Conservation (phyloP, 2,113 vertebrate species). For the Hippocampus guttulatus region DNA sequence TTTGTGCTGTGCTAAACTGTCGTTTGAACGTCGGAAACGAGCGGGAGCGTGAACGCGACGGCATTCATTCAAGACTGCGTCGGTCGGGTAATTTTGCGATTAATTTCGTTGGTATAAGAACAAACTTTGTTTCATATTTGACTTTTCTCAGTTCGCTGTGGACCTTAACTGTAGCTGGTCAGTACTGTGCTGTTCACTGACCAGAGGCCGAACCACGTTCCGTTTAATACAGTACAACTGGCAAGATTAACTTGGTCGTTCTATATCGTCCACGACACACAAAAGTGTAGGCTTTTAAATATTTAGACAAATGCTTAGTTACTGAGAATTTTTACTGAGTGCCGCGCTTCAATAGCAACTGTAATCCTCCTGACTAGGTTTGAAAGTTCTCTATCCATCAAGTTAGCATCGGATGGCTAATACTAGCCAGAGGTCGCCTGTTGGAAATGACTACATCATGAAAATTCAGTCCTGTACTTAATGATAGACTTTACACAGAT, state of each 20-base stretch:
- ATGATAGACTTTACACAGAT: not conserved
- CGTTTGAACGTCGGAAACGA: constrained; percentile 60
- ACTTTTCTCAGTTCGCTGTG: not conserved
- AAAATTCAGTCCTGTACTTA: not conserved
- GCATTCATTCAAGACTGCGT: constrained; percentile 2
- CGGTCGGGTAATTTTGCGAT: constrained; percentile 27
- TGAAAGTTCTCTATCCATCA: constrained; percentile 11
- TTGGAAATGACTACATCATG: not conserved
- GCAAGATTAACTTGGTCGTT: not conserved
- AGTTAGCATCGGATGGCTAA: constrained; percentile 16
- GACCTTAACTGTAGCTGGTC: not conserved
- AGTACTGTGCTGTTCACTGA: not conserved
- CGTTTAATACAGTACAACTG: not conserved
- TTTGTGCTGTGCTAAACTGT: constrained; percentile 1
- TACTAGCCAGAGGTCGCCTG: constrained; percentile 8
- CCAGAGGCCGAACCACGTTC: constrained; percentile 24
- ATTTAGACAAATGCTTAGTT: not conserved
- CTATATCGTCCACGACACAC: too few relatives aligned
- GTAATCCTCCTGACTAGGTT: not conserved
- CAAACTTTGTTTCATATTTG: not conserved
- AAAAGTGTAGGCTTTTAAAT: rapidly evolving
- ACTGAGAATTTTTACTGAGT: not conserved
- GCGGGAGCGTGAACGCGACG: constrained; percentile 53
- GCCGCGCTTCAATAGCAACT: not conserved
- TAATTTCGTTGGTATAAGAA: not conserved